Base-by-base conservation (phyloP, 2,797 vertebrate species). In the Peromyscus nudipes region DNA sequence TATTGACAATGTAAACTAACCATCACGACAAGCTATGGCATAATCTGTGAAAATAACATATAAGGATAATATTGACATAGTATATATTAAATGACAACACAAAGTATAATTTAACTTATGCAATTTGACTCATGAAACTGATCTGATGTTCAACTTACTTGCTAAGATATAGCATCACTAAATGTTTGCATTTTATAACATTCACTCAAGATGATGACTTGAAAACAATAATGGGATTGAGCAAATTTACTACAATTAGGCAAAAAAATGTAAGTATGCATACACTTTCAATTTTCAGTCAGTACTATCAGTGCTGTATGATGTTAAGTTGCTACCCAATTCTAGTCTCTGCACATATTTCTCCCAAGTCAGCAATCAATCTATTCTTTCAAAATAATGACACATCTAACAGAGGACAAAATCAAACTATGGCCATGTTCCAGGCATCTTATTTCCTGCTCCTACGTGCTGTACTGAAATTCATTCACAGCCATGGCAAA, bases 291-390 rank as follows among this genome's bases (percentile, higher is more conserved):
- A 37, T 89, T 89, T 86, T 89, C 11, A 17, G 37, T 75, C 25
- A 82, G 34, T 93, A 69, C 43, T 73, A 13, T 71, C 25, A 96
- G 96, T 97, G 98, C 89, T 98, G 92, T 98, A 80, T 97, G 98
- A 98, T 98, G 94, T 84, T 96, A 83, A 91, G 96, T 97, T 98
- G 89, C 55, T 95, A 97, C 97, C 94, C 97, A 96, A 62, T 91
- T 97, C 87, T 97, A 98, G 97, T 96, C 82, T 87, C 92, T 97
- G 94, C 98, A 87, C 67, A 98, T 98, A 98, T 97, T 98, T 98
- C 75, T 98, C 98, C 98, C 98, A 98, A 98, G 98, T 98, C 98
- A 98, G 96, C 91, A 96, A 98, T 98, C 98, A 97, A 98, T 97
- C 97, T 90, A 79, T 97, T 98, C 88, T 98, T 98, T 98, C 96